phyloP scores from a whole-genome alignment of 2,888 invertebrate genomes.

The Blera fallax region DNA sequence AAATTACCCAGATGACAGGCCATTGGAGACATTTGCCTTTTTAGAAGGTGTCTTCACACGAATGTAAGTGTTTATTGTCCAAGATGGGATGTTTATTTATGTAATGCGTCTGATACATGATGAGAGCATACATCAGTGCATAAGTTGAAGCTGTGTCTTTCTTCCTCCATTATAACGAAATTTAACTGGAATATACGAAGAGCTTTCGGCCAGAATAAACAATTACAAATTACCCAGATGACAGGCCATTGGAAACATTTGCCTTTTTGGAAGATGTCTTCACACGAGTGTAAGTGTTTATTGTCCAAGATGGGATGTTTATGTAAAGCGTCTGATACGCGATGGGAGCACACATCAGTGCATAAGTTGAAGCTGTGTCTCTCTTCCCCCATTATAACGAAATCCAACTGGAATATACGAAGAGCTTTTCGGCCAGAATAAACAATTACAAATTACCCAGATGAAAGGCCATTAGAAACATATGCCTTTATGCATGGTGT shows the following conservation, averaged over 20 bases:
- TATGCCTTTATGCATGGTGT: not conserved
- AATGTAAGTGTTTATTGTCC: no score
- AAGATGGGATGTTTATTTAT: not conserved
- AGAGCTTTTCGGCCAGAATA: slow-evolving; percentile 44
- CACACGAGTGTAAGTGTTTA: no score
- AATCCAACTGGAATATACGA: slow-evolving; percentile 64
- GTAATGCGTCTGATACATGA: not conserved
- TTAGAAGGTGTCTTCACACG: no score
- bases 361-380: not conserved
- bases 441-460: slow-evolving; percentile 50
- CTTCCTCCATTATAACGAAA: not conserved
- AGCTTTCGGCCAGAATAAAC: slow-evolving; percentile 31
- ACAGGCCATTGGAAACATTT: not conserved
- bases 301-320: no score
- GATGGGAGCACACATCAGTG: not conserved
- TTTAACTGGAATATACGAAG: slow-evolving; percentile 62
- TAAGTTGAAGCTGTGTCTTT: not conserved
- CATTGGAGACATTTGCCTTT: not conserved
- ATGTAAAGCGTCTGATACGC: not conserved
- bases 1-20: slow-evolving; percentile 48
- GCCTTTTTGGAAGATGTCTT: not conserved
- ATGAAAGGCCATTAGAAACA: not conserved
- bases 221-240: slow-evolving; percentile 51
- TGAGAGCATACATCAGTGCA: not conserved
- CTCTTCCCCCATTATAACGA: not conserved